A percentile compares a stretch with the other conserved stretches of the same genome.
Conservation (phyloP, 2,888 invertebrate species). For the Coleophora deauratella region DNA sequence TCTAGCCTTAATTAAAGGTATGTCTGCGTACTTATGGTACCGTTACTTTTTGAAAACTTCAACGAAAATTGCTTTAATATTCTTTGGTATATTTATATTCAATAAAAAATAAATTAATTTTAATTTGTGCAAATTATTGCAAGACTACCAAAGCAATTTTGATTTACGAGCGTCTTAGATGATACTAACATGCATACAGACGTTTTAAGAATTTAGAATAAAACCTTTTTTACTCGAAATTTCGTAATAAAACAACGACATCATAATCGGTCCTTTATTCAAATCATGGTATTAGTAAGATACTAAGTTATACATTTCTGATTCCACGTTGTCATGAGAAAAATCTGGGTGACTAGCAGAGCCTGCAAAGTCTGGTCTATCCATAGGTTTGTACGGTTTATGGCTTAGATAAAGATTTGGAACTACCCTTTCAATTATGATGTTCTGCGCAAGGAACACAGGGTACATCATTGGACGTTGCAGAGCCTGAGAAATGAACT, state of each 20-base stretch:
- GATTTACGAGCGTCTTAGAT: no score
- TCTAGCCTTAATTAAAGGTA: no score
- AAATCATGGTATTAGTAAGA: not conserved
- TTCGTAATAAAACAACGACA: not conserved
- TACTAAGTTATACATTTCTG: not conserved
- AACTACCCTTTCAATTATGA: constrained; percentile 27
- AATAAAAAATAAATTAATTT: no score
- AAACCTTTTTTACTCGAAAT: no score
- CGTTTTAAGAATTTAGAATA: no score
- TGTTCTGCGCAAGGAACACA: constrained; percentile 23
- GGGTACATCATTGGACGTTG: constrained; percentile 8
- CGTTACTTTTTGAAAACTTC: no score
- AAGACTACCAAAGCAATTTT: no score
- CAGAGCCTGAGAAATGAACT: not conserved
- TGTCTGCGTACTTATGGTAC: no score
- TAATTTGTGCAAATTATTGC: no score
- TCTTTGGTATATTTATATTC: no score
- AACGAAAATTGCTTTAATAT: no score
- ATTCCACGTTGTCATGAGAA: constrained; percentile 5
- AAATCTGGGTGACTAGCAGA: constrained; percentile 9
- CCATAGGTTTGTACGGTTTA: not conserved
- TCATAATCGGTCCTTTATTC: not conserved
- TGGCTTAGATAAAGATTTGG: constrained; percentile 18
- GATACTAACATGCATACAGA: no score
- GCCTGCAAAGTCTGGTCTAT: constrained; percentile 2